Percentiles rank a stretch among this genome's conserved stretches.
These are phyloP conservation scores for Dromiciops gliroides DNA, from an alignment of 2,113 vertebrate genomes.

Conservation along the genomic window DNA sequence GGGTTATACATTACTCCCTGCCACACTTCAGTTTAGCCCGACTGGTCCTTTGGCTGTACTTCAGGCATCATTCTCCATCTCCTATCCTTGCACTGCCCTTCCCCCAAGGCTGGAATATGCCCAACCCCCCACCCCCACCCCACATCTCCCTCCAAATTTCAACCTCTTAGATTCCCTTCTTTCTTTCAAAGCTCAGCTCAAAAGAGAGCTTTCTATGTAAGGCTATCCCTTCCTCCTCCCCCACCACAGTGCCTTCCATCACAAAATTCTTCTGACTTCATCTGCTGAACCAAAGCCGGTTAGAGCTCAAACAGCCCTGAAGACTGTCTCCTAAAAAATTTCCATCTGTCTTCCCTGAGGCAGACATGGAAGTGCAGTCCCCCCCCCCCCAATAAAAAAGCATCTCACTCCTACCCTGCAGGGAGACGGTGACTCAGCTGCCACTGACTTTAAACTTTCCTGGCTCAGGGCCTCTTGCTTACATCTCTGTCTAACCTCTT, in stretches of 20 bases:
- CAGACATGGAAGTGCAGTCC: background rate
- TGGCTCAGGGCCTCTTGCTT: background rate
- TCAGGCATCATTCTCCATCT: background rate
- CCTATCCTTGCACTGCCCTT: background rate
- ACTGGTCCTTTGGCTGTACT: background rate
- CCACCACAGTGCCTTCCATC: background rate
- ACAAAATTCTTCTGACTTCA: background rate
- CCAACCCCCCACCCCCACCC: too few species aligned
- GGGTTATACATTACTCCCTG: background rate
- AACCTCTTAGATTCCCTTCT: background rate
- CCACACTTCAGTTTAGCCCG: background rate
- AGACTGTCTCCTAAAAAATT: background rate
- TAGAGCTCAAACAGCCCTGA: background rate
- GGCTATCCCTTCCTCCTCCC: too few species aligned
- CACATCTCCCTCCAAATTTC: too few species aligned
- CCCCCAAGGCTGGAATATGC: background rate
- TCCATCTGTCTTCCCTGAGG: background rate
- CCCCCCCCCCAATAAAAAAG: background rate
- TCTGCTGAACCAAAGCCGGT: background rate
- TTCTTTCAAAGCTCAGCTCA: background rate
- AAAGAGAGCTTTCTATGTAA: too few species aligned
- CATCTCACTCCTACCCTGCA: background rate
- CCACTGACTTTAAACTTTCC: background rate
- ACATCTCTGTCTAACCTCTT: background rate
- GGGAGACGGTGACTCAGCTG: constrained; percentile 30